Evolutionary conservation across 35 echinoderm and acorn worm species (phyloP).

Genomic region (Ptychodera flava): DNA sequence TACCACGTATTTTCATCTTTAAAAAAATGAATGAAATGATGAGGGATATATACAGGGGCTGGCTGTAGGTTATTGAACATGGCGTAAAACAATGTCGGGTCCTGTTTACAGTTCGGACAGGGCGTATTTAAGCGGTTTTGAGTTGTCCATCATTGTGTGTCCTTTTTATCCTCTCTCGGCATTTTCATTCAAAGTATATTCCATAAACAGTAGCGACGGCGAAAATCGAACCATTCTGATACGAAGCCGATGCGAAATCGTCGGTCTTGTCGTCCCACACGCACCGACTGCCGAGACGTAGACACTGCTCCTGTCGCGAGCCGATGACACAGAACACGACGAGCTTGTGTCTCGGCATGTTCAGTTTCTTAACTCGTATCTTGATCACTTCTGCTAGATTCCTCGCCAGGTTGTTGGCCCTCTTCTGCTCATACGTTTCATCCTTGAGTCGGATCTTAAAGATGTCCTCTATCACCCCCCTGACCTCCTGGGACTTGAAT

Average conservation of each 20-base stretch:
- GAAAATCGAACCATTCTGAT: slow-evolving; percentile 22
- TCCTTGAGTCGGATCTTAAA: not conserved
- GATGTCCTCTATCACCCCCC: not conserved
- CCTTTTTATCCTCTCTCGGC: not conserved
- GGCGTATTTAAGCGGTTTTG: not conserved
- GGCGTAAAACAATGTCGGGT: too few relatives aligned
- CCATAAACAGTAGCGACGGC: slow-evolving; percentile 34
- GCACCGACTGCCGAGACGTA: slow-evolving; percentile 31
- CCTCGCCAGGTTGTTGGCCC: not conserved
- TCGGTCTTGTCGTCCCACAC: slow-evolving; percentile 45
- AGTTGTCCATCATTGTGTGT: not conserved
- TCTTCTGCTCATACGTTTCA: not conserved
- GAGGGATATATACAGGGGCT: not conserved
- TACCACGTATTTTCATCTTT: too few relatives aligned
- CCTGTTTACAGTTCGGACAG: too few relatives aligned
- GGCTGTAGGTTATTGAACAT: not conserved
- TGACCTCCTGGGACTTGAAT: not conserved
- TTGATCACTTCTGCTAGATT: slow-evolving; percentile 29
- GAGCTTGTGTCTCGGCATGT: slow-evolving; percentile 41
- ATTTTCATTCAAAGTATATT: slow-evolving; percentile 41
- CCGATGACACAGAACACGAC: slow-evolving; percentile 35
- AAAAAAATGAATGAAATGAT: not conserved
- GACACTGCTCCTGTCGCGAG: slow-evolving; percentile 16
- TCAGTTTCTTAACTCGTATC: slow-evolving; percentile 29
- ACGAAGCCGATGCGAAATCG: slow-evolving; percentile 20